These are phyloP conservation scores for Drosophila sp. DNA, from an alignment of 1,140 invertebrate species.

Conservation along the genomic window DNA sequence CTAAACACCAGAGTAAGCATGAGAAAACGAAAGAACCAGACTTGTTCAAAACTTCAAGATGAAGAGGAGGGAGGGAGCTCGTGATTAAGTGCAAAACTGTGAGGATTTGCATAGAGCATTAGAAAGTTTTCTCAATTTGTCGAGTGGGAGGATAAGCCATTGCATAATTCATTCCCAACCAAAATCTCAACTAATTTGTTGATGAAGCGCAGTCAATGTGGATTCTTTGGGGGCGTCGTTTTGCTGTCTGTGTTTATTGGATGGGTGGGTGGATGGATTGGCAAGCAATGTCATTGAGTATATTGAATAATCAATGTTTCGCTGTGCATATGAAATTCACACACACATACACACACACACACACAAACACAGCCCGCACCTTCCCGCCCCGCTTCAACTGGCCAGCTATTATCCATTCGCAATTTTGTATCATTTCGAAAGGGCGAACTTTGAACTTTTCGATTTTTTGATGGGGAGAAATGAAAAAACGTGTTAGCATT, in stretches of 20 bases:
- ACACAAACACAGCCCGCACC: background rate
- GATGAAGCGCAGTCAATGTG: slow-evolving; percentile 16
- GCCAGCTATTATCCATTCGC: slow-evolving; percentile 25
- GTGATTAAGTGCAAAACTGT: slow-evolving; percentile 5
- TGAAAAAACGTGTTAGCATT: slow-evolving; percentile 59
- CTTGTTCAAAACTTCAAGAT: background rate
- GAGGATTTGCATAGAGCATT: slow-evolving; percentile 5
- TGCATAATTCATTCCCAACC: slow-evolving; percentile 6
- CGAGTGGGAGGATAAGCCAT: slow-evolving; percentile 7
- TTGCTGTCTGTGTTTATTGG: background rate
- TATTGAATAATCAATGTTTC: slow-evolving; percentile 18
- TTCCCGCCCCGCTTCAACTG: slow-evolving; percentile 26
- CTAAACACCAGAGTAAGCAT: too few species aligned
- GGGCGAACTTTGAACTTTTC: slow-evolving; percentile 52
- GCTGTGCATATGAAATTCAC: slow-evolving; percentile 10
- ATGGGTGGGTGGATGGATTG: background rate
- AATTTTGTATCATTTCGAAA: slow-evolving; percentile 28
- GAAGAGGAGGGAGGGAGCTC: background rate
- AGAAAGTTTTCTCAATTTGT: slow-evolving; percentile 2
- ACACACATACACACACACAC: background rate
- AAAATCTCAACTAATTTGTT: slow-evolving; percentile 23
- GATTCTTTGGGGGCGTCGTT: background rate
- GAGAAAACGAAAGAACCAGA: background rate
- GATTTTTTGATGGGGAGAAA: slow-evolving; percentile 37
- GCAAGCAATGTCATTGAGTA: background rate